A percentile compares a stretch with the other conserved stretches of the same genome.
phyloP scores from a whole-genome alignment of 1,140 invertebrate genomes.

The Ylistrum balloti region DNA sequence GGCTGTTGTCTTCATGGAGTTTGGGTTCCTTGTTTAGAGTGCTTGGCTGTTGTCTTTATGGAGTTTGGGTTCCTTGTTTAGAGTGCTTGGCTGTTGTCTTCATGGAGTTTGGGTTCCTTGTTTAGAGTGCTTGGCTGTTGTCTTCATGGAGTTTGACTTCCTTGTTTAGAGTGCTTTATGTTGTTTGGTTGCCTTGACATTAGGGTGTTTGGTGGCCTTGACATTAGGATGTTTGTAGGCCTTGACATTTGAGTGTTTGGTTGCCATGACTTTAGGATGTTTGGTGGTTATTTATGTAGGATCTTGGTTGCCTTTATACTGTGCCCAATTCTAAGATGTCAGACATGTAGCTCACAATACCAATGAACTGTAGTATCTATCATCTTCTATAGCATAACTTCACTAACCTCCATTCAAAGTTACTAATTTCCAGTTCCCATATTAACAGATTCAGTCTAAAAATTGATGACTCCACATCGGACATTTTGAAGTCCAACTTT shows the following conservation, averaged over 20 bases:
- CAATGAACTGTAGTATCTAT: not conserved
- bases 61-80: too few species aligned
- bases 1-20: too few species aligned
- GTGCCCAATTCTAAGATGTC: not conserved
- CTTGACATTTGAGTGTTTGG: not conserved
- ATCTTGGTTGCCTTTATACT: not conserved
- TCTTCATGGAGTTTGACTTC: not conserved
- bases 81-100: too few species aligned
- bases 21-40: too few species aligned
- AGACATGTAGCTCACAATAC: not conserved
- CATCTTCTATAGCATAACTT: not conserved
- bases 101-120: not conserved
- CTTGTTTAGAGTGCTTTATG: too few species aligned
- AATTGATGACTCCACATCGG: too few species aligned
- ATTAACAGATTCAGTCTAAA: too few species aligned
- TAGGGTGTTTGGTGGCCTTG: not conserved
- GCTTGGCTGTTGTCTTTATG: too few species aligned
- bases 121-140: not conserved
- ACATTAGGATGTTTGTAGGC: not conserved
- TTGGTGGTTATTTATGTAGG: not conserved
- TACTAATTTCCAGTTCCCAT: not conserved
- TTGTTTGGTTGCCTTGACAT: not conserved
- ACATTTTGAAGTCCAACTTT: too few species aligned
- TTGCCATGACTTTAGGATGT: not conserved
- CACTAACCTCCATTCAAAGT: not conserved